These are phyloP conservation scores for Benthosema pterotum DNA, from an alignment of 2,797 vertebrate genomes.

Conservation along the genomic window DNA sequence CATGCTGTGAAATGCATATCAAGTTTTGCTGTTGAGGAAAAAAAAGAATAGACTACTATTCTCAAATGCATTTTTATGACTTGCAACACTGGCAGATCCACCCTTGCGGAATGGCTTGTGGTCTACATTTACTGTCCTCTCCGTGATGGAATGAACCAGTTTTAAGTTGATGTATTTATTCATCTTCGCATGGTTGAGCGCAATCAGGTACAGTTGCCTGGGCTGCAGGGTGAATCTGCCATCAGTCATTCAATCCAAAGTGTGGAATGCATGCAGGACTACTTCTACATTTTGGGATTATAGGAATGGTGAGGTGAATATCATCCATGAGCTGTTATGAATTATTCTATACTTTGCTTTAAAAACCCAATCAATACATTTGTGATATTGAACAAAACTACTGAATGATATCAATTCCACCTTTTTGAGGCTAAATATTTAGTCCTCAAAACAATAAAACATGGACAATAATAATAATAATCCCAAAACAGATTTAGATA, in stretches of 20 bases:
- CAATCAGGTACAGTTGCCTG: not conserved
- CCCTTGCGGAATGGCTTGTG: slow-evolving; percentile 1
- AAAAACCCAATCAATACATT: not conserved
- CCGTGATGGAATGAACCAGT: not conserved
- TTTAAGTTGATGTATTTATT: not conserved
- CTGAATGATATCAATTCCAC: slow-evolving; percentile 27
- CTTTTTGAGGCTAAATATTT: slow-evolving; percentile 13
- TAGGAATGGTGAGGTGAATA: slow-evolving; percentile 20
- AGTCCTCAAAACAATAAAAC: not conserved
- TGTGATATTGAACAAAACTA: not conserved
- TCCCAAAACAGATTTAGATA: no score
- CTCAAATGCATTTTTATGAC: not conserved
- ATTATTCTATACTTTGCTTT: no score
- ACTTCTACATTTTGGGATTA: no score
- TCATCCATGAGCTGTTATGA: slow-evolving; percentile 8
- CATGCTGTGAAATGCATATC: not conserved
- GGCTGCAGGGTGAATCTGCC: slow-evolving; percentile 28
- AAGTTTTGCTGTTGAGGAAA: not conserved
- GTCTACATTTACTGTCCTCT: not conserved
- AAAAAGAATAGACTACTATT: not conserved
- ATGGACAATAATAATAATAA: not conserved
- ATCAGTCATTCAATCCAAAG: not conserved
- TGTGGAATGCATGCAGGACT: slow-evolving; percentile 11
- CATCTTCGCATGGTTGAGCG: not conserved
- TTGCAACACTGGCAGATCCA: slow-evolving; percentile 17